These are phyloP conservation scores for Tenebrio molitor DNA, from an alignment of 1,140 invertebrate genomes.

Conservation along the genomic window DNA sequence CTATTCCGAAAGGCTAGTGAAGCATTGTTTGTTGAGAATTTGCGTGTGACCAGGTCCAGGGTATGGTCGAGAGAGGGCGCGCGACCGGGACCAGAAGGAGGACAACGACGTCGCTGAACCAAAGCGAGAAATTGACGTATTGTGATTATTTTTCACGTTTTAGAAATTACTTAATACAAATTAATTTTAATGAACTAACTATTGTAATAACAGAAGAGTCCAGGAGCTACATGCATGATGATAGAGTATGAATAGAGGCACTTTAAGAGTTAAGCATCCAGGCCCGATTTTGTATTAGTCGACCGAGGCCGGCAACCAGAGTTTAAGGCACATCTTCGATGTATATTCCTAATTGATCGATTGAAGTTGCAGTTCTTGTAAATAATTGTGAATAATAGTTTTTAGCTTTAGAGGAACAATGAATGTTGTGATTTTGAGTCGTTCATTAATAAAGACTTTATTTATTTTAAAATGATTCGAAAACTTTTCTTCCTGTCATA, in stretches of 20 bases:
- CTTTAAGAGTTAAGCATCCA: slow-evolving; percentile 21
- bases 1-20: slow-evolving; percentile 24
- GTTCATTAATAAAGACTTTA: slow-evolving; percentile 58
- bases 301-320: neutral
- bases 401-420: slow-evolving; percentile 51
- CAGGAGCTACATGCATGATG: neutral
- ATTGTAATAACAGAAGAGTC: neutral
- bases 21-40: neutral
- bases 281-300: slow-evolving; percentile 6
- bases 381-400: slow-evolving; percentile 62
- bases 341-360: slow-evolving; percentile 19
- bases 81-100: neutral
- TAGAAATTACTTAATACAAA: slow-evolving; percentile 4
- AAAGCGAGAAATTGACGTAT: slow-evolving; percentile 7
- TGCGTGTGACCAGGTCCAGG: too few species aligned
- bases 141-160: neutral
- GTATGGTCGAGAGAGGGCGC: neutral
- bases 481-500: slow-evolving; percentile 20
- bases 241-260: slow-evolving; percentile 8
- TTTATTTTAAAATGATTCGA: slow-evolving; percentile 59
- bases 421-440: slow-evolving; percentile 62
- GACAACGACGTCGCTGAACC: neutral
- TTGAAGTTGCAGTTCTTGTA: slow-evolving; percentile 52
- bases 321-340: slow-evolving; percentile 30
- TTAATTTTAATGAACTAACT: too few species aligned